phyloP scores from a whole-genome alignment of 2,797 vertebrate species.

The Discoglossus pictus region DNA sequence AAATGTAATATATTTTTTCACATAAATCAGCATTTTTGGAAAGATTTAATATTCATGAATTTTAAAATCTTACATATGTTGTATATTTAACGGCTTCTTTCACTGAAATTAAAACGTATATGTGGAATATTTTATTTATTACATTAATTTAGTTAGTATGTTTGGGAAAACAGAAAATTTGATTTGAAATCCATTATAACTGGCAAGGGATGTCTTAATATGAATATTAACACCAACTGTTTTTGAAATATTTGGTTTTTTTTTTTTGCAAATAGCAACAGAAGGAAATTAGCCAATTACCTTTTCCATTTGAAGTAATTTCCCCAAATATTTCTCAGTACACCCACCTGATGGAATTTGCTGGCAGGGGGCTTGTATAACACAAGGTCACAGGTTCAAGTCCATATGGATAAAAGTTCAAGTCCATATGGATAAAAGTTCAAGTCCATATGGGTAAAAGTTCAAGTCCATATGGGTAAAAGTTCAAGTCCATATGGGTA shows the following conservation, averaged over 20 bases:
- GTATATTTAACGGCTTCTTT: no score
- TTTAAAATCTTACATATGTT: no score
- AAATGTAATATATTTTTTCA: slow-evolving; percentile 6
- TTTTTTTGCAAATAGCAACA: slow-evolving; percentile 15
- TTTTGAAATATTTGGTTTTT: slow-evolving; percentile 33
- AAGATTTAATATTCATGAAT: no score
- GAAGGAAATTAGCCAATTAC: slow-evolving; percentile 41
- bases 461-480: neutral
- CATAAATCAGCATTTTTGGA: neutral
- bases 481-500: neutral
- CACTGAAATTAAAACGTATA: no score
- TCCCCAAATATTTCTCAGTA: slow-evolving; percentile 2
- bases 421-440: neutral
- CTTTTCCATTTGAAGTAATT: slow-evolving; percentile 24
- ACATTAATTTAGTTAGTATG: no score
- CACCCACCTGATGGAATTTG: slow-evolving; percentile 4
- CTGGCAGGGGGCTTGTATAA: neutral
- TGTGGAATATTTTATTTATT: no score
- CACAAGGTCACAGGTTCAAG: slow-evolving; percentile 9
- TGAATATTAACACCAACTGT: neutral
- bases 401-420: neutral
- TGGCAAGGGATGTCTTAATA: neutral
- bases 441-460: neutral
- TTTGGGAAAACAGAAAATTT: no score
- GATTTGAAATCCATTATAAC: slow-evolving; percentile 2